Evolutionary conservation across 2,113 vertebrate genomes (phyloP).

Genomic region (Theristicus caerulescens): DNA sequence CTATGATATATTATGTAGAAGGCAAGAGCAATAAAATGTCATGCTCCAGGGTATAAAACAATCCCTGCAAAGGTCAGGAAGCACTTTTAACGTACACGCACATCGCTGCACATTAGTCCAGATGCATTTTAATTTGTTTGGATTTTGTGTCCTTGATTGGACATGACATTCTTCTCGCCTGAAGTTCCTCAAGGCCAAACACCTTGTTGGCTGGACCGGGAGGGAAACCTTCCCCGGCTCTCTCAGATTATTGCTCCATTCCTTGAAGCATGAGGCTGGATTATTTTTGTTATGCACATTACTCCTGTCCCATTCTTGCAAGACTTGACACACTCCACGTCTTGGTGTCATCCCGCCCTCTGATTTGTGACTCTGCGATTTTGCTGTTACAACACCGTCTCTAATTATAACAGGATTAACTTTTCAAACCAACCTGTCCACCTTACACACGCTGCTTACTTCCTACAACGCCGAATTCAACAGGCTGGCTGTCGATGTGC

Average conservation of each 20-base stretch:
- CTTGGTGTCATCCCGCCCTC: neutral
- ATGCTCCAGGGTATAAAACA: slow-evolving; percentile 20
- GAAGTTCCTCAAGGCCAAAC: neutral
- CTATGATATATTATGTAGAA: slow-evolving; percentile 36
- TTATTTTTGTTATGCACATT: neutral
- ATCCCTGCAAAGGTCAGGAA: slow-evolving; percentile 42
- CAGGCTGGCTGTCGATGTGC: neutral
- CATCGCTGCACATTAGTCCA: neutral
- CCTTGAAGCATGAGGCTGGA: neutral
- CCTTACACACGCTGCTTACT: fast-evolving
- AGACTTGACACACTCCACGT: neutral
- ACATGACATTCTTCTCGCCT: neutral
- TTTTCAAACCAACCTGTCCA: neutral
- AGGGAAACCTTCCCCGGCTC: neutral
- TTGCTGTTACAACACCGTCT: neutral
- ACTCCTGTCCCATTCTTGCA: neutral
- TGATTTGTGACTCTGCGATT: neutral
- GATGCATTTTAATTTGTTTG: slow-evolving; percentile 21
- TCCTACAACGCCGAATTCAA: fast-evolving
- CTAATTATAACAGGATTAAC: neutral
- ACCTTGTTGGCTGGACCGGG: neutral
- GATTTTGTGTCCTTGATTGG: neutral
- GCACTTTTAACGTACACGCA: neutral
- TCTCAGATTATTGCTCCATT: neutral
- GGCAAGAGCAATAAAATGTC: slow-evolving; percentile 15